These are phyloP conservation scores for Sesamia inferens DNA, from an alignment of 2,888 invertebrate species.

Conservation along the genomic window DNA sequence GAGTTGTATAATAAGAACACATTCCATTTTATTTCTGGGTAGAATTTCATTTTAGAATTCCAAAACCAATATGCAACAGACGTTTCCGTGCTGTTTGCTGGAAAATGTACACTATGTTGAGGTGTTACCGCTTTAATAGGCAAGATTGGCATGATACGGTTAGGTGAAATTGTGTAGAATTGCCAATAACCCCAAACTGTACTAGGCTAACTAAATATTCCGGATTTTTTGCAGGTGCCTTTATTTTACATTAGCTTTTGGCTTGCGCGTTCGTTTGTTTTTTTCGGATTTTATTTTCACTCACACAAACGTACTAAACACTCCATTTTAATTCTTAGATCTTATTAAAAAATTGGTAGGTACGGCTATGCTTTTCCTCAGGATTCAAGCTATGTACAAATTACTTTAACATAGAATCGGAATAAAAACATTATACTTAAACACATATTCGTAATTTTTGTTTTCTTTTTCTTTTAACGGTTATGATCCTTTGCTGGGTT, in stretches of 20 bases:
- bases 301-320: background rate
- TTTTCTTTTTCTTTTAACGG: no score
- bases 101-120: slow-evolving; percentile 36
- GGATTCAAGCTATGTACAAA: background rate
- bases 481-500: no score
- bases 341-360: background rate
- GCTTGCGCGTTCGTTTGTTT: no score
- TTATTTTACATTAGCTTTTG: background rate
- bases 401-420: background rate
- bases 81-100: slow-evolving; percentile 33
- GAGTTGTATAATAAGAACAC: background rate
- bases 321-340: background rate
- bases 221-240: background rate
- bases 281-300: background rate
- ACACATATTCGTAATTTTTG: background rate
- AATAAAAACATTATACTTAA: background rate
- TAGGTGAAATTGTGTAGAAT: slow-evolving; percentile 30
- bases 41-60: slow-evolving; percentile 34
- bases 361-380: no score
- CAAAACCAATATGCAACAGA: slow-evolving; percentile 48
- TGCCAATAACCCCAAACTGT: slow-evolving; percentile 45
- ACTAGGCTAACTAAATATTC: slow-evolving; percentile 34
- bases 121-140: slow-evolving; percentile 15
- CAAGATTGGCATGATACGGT: slow-evolving; percentile 41
- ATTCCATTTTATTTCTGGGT: slow-evolving; percentile 12